phyloP scores from a whole-genome alignment of 2,888 invertebrate genomes.

The Perdita meconis region DNA sequence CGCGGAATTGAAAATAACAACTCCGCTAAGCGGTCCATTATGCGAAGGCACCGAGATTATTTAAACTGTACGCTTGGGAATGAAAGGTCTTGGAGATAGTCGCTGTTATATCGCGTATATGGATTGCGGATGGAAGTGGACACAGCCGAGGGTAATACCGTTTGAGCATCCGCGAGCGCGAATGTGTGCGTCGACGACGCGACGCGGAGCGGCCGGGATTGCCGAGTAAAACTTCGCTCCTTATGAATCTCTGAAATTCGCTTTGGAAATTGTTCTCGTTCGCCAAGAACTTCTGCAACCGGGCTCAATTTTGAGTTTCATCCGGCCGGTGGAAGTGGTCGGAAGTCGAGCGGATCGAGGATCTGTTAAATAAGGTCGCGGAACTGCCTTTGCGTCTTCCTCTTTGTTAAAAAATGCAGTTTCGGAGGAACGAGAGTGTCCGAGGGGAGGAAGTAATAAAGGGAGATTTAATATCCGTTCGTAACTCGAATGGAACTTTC shows the following conservation, averaged over 20 bases:
- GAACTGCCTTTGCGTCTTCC: neutral
- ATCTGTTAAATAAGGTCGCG: slow-evolving; percentile 15
- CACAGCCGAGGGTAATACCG: neutral
- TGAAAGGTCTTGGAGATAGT: neutral
- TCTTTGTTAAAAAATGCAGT: slow-evolving; percentile 17
- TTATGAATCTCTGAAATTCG: neutral
- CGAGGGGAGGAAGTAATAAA: neutral
- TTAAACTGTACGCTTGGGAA: neutral
- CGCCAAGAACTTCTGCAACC: neutral
- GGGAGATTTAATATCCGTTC: no score
- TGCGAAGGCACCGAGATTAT: slow-evolving; percentile 3
- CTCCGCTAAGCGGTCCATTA: slow-evolving; percentile 20
- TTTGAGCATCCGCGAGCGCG: no score
- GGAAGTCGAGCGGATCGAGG: neutral
- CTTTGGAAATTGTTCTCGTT: neutral
- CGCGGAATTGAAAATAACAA: slow-evolving; percentile 14
- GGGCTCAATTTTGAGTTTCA: slow-evolving; percentile 8
- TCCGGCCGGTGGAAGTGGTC: neutral
- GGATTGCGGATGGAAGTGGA: neutral
- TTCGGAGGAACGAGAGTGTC: neutral
- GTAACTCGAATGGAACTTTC: no score
- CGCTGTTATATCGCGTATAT: neutral
- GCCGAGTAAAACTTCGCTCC: neutral
- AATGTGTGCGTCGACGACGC: no score
- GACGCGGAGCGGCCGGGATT: neutral